Evolutionary conservation across 30 jellyfish, hydroid and myxozoan species (phyloP).

Genomic region (Turritopsis rubra): DNA sequence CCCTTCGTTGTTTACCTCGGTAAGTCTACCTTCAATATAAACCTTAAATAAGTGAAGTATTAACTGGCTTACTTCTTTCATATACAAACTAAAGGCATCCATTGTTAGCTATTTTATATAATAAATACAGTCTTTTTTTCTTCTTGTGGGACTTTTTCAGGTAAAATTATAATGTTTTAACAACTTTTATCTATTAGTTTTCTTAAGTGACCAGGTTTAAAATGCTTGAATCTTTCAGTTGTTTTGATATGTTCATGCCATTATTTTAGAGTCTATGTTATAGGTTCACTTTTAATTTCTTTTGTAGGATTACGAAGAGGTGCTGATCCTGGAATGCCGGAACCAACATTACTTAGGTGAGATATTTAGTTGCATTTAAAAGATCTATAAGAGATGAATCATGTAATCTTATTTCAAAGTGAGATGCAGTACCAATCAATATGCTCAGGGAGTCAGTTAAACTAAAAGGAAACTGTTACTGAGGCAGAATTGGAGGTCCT

Average conservation of each 20-base stretch:
- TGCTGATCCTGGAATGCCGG: slow-evolving; percentile 99
- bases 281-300: background rate
- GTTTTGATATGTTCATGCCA: background rate
- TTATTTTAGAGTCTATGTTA: background rate
- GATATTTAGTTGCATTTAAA: background rate
- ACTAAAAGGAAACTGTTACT: too few relatives aligned
- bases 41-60: too few relatives aligned
- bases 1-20: slow-evolving; percentile 82
- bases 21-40: slow-evolving; percentile 21
- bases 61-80: too few relatives aligned
- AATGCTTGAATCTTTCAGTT: too few relatives aligned
- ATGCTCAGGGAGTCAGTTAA: too few relatives aligned
- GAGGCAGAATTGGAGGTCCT: too few relatives aligned
- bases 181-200: too few relatives aligned
- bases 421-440: background rate
- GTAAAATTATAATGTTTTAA: too few relatives aligned
- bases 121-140: background rate
- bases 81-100: too few relatives aligned
- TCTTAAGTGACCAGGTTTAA: too few relatives aligned
- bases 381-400: background rate
- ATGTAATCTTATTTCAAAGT: background rate
- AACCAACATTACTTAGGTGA: slow-evolving; percentile 81
- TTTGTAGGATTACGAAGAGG: slow-evolving; percentile 75
- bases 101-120: too few relatives aligned
- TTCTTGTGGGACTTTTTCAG: background rate